Evolutionary conservation across 2,797 vertebrate species (phyloP).

Genomic region (Trematomus bernacchii): DNA sequence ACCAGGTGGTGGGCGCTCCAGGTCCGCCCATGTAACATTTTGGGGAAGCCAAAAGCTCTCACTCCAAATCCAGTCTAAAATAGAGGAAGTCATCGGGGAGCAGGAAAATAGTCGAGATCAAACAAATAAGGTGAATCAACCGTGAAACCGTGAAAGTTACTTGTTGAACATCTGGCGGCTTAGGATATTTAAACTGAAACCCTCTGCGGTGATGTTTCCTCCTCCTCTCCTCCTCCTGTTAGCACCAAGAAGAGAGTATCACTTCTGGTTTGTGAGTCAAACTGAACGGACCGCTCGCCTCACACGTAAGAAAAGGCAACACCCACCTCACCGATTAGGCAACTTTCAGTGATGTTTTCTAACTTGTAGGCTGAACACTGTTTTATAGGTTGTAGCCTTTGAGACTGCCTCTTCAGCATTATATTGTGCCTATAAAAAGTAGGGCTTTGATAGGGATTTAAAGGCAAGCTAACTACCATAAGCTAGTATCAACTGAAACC

Average conservation of each 20-base stretch:
- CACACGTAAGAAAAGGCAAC: slow-evolving; percentile 55
- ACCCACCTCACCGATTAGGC: slow-evolving; percentile 61
- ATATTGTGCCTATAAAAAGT: neutral
- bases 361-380: neutral
- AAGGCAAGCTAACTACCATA: neutral
- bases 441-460: fast-evolving
- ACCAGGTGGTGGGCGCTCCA: slow-evolving; percentile 84
- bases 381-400: too few species aligned
- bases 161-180: slow-evolving; percentile 33
- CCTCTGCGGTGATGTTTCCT: slow-evolving; percentile 17
- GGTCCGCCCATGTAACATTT: slow-evolving; percentile 93
- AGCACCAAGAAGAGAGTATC: slow-evolving; percentile 22
- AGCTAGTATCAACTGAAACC: too few species aligned
- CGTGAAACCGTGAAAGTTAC: neutral
- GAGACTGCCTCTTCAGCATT: too few species aligned
- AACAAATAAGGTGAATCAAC: neutral
- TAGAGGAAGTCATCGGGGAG: slow-evolving; percentile 77
- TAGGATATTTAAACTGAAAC: neutral
- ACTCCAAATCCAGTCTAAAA: slow-evolving; percentile 92
- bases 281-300: slow-evolving; percentile 27
- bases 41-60: slow-evolving; percentile 95
- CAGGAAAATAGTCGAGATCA: neutral
- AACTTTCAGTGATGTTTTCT: slow-evolving; percentile 37
- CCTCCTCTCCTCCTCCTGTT: slow-evolving; percentile 19
- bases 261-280: slow-evolving; percentile 36